Evolutionary conservation across 2,888 invertebrate species (phyloP), one percentile per base, ranked within the genome.

Genomic region (Cryptocephalus primarius): DNA sequence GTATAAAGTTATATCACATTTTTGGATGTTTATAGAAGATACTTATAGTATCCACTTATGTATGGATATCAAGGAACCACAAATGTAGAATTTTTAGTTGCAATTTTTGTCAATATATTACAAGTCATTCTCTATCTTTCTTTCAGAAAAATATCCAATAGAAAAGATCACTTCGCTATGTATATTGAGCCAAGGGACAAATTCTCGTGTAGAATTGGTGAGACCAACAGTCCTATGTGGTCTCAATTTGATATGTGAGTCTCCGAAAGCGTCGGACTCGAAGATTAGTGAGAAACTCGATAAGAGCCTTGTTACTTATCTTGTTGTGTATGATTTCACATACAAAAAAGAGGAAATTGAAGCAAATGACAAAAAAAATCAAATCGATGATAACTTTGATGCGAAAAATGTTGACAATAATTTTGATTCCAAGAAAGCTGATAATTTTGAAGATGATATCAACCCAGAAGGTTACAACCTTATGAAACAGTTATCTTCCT

Each of bases 271-370:
- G 39, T 39, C 41, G 31, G 43, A 46, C 39, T 45, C 38, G 10
- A 32, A 14, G 13, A 43, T 46, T 44, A 43, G 22, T 34, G 49
- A 48, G 11, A 32, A 38, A 33, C 13, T 42, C 9, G 41, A 13
- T n/a, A 39, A 9, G 22, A 45, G 46, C 11, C 33, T 44, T 36
- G 66, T 62, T 70, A 64, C 77, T 43, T 83, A 81, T 64, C 69
- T 84, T 41, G 73, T 84, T 12, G 77, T 84, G 1, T 83, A 83
- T 53, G 84, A 84, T 59, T 83, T 84, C 71, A 78, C 80, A 62
- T 81, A 80, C 58, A 79, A 71, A 45, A 78, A 79, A 53, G 75
- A 75, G 44, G 72, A 74, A 33, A 75, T 75, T 41, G 72, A 72
- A 47, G 33, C 54, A 8, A 53, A 54, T 0, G 69, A 73, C 1